A percentile compares a stretch with the other conserved stretches of the same genome.
Evolutionary conservation across 2,113 vertebrate species (phyloP).

Genomic region (Albula glossodonta): DNA sequence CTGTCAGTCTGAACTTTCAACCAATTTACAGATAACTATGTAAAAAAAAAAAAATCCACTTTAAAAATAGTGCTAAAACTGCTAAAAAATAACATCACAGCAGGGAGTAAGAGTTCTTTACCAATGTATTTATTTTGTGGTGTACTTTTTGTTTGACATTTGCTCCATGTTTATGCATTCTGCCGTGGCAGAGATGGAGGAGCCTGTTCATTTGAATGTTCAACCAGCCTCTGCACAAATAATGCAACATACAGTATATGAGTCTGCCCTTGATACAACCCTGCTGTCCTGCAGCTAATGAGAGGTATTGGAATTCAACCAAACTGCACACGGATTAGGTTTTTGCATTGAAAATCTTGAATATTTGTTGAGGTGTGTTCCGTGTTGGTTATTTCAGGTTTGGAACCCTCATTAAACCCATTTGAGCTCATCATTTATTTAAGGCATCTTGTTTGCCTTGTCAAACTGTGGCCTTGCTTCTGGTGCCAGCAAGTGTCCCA

Average conservation of each 20-base stretch:
- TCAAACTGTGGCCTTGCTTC: constrained; percentile 72
- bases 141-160: neutral
- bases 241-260: neutral
- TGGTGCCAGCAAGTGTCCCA: constrained; percentile 59
- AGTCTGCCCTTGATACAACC: neutral
- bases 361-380: constrained; percentile 50
- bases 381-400: constrained; percentile 55
- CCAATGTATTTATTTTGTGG: neutral
- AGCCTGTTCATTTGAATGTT: neutral
- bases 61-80: neutral
- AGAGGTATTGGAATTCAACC: neutral
- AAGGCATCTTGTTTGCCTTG: constrained; percentile 67
- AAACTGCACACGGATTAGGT: constrained; percentile 33
- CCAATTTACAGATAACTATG: constrained; percentile 35
- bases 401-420: constrained; percentile 53
- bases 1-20: constrained; percentile 40
- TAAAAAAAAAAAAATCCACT: neutral
- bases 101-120: neutral
- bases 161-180: neutral
- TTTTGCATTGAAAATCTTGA: constrained; percentile 36
- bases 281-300: neutral
- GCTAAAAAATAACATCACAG: neutral
- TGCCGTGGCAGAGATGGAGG: neutral
- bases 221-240: neutral
- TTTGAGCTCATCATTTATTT: constrained; percentile 73